Evolutionary conservation across 2,888 invertebrate genomes (phyloP), one percentile per base, ranked within the genome.

Genomic region (Scaptomyza reducta): DNA sequence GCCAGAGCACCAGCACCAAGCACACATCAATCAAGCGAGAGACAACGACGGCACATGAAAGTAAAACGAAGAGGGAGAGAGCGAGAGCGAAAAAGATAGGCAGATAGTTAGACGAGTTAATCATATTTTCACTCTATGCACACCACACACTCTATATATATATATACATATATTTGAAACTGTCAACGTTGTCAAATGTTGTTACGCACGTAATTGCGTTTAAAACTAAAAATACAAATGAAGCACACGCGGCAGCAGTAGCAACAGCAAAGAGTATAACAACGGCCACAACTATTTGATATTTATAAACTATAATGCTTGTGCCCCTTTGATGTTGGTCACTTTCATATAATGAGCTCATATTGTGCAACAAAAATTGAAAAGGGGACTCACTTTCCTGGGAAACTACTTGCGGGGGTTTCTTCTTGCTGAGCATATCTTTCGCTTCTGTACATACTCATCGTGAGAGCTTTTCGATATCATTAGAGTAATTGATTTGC

Each of bases 171-270:
- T 44, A 65, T 61, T 55, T 11, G 25, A 63, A 58, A 79, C 67
- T 71, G 87, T 72, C 81, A 84, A 71, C 77, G 70, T 72, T 64
- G 79, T 59, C 59, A 49, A 57, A 75, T 25, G 35, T 60, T 22
- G 55, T 40, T 7, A 45, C 70, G 65, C 69, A 67, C 77, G 87
- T 88, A 83, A 87, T 83, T 83, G 80, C 70, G 74, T 87, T 83
- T 86, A 86, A 87, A 87, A 86, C 82, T 82, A 87, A 79, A 79
- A 79, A 82, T 71, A 67, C 4, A 33, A 33, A 35, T 35, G 74
- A 70, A 70, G 59, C 63, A 73, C 54, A 60, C 54, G 45, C 41
- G 41, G 31, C 27, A 58, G 38, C 56, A 60, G 16, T 51, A 53
- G 40, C 35, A 55, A 55, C 40, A 50, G 5, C 1, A 61, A 38